Percentiles rank a stretch among this genome's conserved stretches.
phyloP scores from a whole-genome alignment of 2,113 vertebrate genomes.

The Lathamus discolor region DNA sequence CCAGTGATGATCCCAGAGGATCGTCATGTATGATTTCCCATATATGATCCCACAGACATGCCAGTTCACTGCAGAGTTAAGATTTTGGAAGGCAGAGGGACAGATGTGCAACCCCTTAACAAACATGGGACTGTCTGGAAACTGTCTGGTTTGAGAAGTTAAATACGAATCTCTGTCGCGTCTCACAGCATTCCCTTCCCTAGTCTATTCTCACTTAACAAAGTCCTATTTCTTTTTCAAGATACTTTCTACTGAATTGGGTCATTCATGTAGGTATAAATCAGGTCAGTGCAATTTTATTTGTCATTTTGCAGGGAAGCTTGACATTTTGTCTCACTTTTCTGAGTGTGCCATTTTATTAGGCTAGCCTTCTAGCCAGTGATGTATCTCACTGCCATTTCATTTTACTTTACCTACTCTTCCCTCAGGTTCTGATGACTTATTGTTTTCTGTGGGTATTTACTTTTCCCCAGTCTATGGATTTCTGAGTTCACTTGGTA shows the following conservation, averaged over 20 bases:
- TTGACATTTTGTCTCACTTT: constrained; percentile 45
- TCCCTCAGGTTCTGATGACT: neutral
- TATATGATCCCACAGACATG: neutral
- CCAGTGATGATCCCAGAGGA: neutral
- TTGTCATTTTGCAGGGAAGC: constrained; percentile 7
- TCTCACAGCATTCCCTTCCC: neutral
- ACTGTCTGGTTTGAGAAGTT: neutral
- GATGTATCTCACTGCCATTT: neutral
- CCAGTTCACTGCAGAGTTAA: neutral
- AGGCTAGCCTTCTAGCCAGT: neutral
- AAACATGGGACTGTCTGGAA: neutral
- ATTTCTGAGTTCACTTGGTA: neutral
- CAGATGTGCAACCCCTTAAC: neutral
- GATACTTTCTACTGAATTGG: constrained; percentile 22
- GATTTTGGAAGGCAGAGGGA: neutral
- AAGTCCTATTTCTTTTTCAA: neutral
- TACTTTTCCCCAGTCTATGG: neutral
- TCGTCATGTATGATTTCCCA: neutral
- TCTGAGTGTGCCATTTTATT: constrained; percentile 8
- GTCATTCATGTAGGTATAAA: constrained; percentile 14
- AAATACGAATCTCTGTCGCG: neutral
- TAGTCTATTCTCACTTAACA: neutral
- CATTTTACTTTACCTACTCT: neutral
- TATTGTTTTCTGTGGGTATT: neutral
- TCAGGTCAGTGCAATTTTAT: constrained; percentile 49